Conservation (phyloP, 2,888 invertebrate genomes). For the Drosophila pseudotalamancana region DNA sequence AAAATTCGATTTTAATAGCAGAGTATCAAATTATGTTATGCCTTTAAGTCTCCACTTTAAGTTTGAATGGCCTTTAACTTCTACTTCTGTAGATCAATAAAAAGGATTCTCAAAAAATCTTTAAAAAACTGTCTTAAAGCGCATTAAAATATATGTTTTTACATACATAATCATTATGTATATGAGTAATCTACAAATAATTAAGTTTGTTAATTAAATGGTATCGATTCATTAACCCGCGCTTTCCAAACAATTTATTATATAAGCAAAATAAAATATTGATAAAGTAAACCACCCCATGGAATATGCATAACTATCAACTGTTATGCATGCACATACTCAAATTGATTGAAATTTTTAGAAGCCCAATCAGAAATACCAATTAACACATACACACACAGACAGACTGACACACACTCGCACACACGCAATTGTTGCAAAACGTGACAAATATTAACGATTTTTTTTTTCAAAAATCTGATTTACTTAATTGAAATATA, state of each 20-base stretch:
- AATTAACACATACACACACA: constrained; percentile 27
- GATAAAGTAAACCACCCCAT: neutral
- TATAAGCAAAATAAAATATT: neutral
- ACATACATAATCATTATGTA: neutral
- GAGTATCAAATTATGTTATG: too few species aligned
- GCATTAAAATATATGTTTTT: neutral
- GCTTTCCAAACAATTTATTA: neutral
- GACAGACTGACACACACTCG: neutral
- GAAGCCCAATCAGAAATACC: constrained; percentile 18
- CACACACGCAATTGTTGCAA: constrained; percentile 11
- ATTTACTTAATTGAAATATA: constrained; percentile 59
- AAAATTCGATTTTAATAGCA: too few species aligned
- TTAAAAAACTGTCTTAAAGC: too few species aligned
- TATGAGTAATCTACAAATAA: neutral
- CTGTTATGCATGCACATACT: constrained; percentile 1
- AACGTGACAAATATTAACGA: constrained; percentile 48
- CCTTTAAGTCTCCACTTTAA: too few species aligned
- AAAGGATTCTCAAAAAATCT: too few species aligned
- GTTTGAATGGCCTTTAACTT: too few species aligned
- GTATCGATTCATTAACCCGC: neutral
- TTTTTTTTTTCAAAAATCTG: constrained; percentile 29
- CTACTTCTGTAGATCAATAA: too few species aligned
- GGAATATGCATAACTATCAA: neutral
- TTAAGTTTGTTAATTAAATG: neutral
- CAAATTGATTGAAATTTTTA: constrained; percentile 23